Percentiles rank a stretch among this genome's conserved stretches.
Conservation (phyloP, 2,888 invertebrate species). For the Noctuana brunneofusca region DNA sequence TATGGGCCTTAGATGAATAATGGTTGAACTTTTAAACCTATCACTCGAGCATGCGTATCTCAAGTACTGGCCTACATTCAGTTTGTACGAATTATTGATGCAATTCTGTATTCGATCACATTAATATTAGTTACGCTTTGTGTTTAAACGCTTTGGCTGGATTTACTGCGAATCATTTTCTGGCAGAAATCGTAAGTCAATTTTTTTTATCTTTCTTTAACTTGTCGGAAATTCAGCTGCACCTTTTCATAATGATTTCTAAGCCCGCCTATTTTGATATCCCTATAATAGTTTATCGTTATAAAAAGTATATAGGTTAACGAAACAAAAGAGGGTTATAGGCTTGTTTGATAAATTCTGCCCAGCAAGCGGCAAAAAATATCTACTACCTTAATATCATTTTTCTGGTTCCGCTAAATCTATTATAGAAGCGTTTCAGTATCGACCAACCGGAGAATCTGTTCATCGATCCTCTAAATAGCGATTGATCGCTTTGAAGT, state of each 20-base stretch:
- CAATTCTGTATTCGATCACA: slow-evolving; percentile 41
- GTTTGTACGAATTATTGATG: slow-evolving; percentile 57
- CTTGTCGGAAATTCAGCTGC: not conserved
- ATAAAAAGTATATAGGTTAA: no score
- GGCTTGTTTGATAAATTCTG: no score
- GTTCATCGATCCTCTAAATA: slow-evolving; percentile 64
- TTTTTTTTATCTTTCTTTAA: not conserved
- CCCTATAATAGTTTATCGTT: no score
- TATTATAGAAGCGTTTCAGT: slow-evolving; percentile 32
- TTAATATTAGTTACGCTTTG: slow-evolving; percentile 32
- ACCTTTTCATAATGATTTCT: no score
- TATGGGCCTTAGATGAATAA: slow-evolving; percentile 25
- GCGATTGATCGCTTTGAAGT: slow-evolving; percentile 80
- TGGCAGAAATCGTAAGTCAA: slow-evolving; percentile 15
- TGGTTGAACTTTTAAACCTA: slow-evolving; percentile 26
- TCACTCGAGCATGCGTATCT: slow-evolving; percentile 42
- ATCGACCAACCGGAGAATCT: slow-evolving; percentile 41
- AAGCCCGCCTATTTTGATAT: no score
- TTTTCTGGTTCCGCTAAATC: slow-evolving; percentile 36
- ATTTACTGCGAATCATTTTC: not conserved
- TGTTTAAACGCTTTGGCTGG: slow-evolving; percentile 26
- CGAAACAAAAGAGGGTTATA: no score
- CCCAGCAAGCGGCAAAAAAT: not conserved
- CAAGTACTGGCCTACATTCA: slow-evolving; percentile 62
- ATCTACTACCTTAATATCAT: not conserved